A percentile compares a stretch with the other conserved stretches of the same genome.
Conservation (phyloP, 2,888 invertebrate genomes). For the Agrochola lota region DNA sequence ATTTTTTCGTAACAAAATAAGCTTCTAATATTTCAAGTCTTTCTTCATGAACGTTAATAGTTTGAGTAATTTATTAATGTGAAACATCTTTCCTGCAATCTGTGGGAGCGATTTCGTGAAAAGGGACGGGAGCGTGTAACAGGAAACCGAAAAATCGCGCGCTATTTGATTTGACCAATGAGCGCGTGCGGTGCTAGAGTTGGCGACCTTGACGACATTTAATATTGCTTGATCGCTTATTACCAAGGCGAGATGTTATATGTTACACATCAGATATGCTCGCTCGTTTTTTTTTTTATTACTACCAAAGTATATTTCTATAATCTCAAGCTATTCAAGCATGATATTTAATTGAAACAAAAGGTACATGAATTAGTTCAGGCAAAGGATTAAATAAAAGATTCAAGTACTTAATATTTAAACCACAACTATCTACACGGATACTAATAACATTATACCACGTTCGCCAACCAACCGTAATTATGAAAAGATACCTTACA, state of each 20-base stretch:
- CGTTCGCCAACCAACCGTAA: constrained; percentile 16
- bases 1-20: constrained; percentile 5
- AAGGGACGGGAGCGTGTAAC: too few relatives aligned
- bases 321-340: neutral
- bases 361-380: neutral
- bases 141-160: too few relatives aligned
- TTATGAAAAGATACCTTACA: constrained; percentile 30
- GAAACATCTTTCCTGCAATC: too few relatives aligned
- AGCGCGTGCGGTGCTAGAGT: too few relatives aligned
- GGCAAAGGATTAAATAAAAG: neutral
- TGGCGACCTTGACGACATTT: too few relatives aligned
- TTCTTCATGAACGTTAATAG: constrained; percentile 4
- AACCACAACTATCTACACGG: neutral
- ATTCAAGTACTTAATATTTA: neutral
- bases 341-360: neutral
- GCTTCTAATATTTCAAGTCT: constrained; percentile 3
- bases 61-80: constrained; percentile 11
- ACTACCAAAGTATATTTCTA: neutral
- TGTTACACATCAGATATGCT: too few relatives aligned
- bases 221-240: too few relatives aligned
- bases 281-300: neutral
- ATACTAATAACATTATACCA: constrained; percentile 17
- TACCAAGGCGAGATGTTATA: too few relatives aligned
- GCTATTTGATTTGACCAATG: too few relatives aligned
- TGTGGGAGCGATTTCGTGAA: too few relatives aligned